A percentile compares a stretch with the other conserved stretches of the same genome.
phyloP scores from a whole-genome alignment of 2,888 invertebrate genomes.

The Thereva nobilitata region DNA sequence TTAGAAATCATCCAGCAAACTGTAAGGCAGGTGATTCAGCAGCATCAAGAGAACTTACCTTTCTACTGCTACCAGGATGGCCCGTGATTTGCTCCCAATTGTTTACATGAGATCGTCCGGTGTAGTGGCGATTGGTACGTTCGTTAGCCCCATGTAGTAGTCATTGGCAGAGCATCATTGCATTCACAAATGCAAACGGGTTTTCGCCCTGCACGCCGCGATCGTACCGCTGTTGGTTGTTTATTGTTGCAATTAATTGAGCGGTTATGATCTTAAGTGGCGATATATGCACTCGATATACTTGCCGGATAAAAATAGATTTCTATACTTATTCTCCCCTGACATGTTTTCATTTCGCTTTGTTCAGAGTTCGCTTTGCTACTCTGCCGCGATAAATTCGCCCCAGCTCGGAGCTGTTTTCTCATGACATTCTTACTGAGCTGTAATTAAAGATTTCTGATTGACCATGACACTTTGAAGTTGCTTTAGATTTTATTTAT shows the following conservation, averaged over 20 bases:
- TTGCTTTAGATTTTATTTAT: constrained; percentile 31
- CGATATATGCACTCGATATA: constrained; percentile 31
- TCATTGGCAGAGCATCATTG: background rate
- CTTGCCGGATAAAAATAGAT: constrained; percentile 28
- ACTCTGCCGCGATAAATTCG: background rate
- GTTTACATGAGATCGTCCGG: too few relatives aligned
- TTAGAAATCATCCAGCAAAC: too few relatives aligned
- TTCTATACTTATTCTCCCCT: constrained; percentile 31
- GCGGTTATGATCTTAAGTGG: constrained; percentile 34
- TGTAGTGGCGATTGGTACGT: constrained; percentile 9
- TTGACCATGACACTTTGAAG: constrained; percentile 35
- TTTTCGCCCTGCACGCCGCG: constrained; percentile 17
- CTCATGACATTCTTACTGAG: constrained; percentile 7
- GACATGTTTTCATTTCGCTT: constrained; percentile 32
- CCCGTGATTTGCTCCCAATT: too few relatives aligned
- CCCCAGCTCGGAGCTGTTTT: background rate
- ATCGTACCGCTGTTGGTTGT: constrained; percentile 14
- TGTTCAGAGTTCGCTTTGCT: constrained; percentile 19
- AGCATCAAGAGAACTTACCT: too few relatives aligned
- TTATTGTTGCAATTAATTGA: constrained; percentile 37
- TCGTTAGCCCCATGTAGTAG: constrained; percentile 26
- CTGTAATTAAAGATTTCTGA: constrained; percentile 35
- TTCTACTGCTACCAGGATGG: too few relatives aligned
- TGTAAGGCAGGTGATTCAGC: too few relatives aligned
- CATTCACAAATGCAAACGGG: constrained; percentile 9